Evolutionary conservation across 2,888 invertebrate species (phyloP).

Genomic region (Thelaira solivaga): DNA sequence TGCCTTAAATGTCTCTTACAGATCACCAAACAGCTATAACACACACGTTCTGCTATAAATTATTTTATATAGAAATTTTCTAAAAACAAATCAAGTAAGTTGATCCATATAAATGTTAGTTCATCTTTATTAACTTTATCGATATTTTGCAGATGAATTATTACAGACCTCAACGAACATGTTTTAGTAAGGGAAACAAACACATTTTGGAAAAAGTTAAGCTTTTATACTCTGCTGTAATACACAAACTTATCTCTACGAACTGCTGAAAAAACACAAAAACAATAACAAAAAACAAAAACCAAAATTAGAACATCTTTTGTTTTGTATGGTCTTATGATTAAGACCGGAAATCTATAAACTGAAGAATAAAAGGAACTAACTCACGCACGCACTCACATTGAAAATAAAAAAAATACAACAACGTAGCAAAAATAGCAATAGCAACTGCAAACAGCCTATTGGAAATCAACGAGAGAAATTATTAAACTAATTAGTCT

Average conservation of each 20-base stretch:
- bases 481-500: slow-evolving; percentile 37
- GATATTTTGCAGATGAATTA: slow-evolving; percentile 25
- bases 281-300: too few species aligned
- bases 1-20: slow-evolving; percentile 1
- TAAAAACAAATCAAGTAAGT: slow-evolving; percentile 32
- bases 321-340: slow-evolving; percentile 54
- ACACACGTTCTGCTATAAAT: neutral
- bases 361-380: slow-evolving; percentile 44
- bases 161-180: neutral
- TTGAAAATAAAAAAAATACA: slow-evolving; percentile 1
- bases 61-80: neutral
- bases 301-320: slow-evolving; percentile 59
- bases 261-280: slow-evolving; percentile 22
- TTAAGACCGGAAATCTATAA: slow-evolving; percentile 66
- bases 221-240: slow-evolving; percentile 7
- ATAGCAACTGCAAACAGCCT: slow-evolving; percentile 15
- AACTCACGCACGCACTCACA: slow-evolving; percentile 19
- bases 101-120: neutral
- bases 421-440: neutral
- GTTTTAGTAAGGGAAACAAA: neutral
- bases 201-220: neutral
- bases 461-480: slow-evolving; percentile 32
- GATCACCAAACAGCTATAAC: neutral
- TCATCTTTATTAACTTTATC: neutral
- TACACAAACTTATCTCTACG: slow-evolving; percentile 39